A percentile compares a stretch with the other conserved stretches of the same genome.
Evolutionary conservation across 2,888 invertebrate genomes (phyloP).

Genomic region (Tinea pellionella): DNA sequence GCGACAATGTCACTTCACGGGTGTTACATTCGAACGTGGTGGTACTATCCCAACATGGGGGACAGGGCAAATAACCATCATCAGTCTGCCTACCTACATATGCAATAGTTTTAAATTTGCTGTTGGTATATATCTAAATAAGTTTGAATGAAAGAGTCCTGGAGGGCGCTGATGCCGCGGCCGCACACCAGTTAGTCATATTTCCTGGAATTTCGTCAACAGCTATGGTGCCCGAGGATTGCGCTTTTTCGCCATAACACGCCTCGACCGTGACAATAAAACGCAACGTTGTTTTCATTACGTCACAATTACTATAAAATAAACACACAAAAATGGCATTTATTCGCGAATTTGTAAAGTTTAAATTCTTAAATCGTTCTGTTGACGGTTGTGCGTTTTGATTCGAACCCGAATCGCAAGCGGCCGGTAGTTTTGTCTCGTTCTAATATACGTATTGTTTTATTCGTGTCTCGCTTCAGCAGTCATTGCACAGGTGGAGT

Average conservation of each 20-base stretch:
- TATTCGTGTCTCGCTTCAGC: constrained; percentile 43
- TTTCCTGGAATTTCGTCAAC: not conserved
- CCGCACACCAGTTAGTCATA: not conserved
- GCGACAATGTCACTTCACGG: too few species aligned
- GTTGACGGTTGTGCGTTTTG: not conserved
- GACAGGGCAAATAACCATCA: too few species aligned
- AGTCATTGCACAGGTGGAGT: constrained; percentile 61
- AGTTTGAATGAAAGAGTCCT: too few species aligned
- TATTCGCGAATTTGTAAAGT: constrained; percentile 15
- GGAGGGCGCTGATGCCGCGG: too few species aligned
- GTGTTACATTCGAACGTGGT: too few species aligned
- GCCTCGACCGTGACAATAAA: constrained; percentile 59
- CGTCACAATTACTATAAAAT: constrained; percentile 20
- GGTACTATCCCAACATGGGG: too few species aligned
- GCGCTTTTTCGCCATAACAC: constrained; percentile 52
- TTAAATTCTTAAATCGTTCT: not conserved
- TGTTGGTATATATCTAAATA: too few species aligned
- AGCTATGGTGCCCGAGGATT: constrained; percentile 13
- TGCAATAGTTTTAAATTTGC: too few species aligned
- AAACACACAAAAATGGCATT: constrained; percentile 21
- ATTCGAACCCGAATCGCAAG: not conserved
- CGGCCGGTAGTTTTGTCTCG: constrained; percentile 32
- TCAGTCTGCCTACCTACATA: too few species aligned
- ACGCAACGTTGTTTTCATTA: constrained; percentile 25
- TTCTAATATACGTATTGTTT: constrained; percentile 50